Evolutionary conservation across 1,140 invertebrate genomes (phyloP), one percentile per base, ranked within the genome.

Genomic region (Diachasmimorpha longicaudata): DNA sequence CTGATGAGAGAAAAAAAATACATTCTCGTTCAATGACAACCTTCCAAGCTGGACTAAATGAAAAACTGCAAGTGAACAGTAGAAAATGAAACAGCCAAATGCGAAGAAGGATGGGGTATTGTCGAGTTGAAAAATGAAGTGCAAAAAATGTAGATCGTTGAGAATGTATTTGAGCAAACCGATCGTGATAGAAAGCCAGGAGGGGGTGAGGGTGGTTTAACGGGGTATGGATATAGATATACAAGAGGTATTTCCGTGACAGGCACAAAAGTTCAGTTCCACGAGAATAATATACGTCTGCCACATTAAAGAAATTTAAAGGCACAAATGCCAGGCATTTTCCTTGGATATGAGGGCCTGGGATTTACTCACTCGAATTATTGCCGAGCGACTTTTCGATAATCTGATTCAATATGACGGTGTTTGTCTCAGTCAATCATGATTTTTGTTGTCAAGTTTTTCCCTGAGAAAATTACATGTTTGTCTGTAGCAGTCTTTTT

Each of bases 251-350:
- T 52, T 52, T 52, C 48, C 6, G 48, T 52, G 48, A 52, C 48
- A 52, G 48, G 48, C 48, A 52, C 48, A 52, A 52, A 52, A 52
- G 48, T 19, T 52, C 48, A 10, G 48, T 14, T 52, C 48, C 14
- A 52, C 48, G 11, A 52, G 48, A 36, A 75, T 71, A 78, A 74
- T 75, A 78, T 74, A 78, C 55, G 77, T 37, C 23, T 39, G n/a
- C 36, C 25, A 68, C 77, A 67, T 78, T 74, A 72, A 68, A 72
- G 58, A 78, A 63, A 78, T 78, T 78, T 75, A 78, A 75, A 69
- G 70, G 72, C 39, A 42, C 72, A 36, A 19, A 13, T 13, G 36
- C 58, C 48, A 36, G 55, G 25, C 19, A 70, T 67, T 39, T 14
- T 44, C 46, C 73, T 42, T 69, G 72, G 72, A 75, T 78, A 78